Evolutionary conservation across 2,113 vertebrate species (phyloP).

Genomic region (Osmerus eperlanus): DNA sequence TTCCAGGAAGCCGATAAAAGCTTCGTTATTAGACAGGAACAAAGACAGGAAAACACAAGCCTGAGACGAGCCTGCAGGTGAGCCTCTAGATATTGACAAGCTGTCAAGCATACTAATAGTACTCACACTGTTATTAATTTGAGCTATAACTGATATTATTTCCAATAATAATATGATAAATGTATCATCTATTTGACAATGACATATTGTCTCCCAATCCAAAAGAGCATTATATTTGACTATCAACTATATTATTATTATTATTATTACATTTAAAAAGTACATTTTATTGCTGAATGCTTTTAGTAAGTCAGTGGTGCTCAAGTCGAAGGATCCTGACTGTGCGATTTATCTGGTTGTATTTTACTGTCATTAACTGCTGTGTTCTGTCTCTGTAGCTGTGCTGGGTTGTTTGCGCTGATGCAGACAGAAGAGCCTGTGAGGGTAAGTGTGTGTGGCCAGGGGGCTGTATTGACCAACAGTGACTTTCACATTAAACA

Average conservation of each 20-base stretch:
- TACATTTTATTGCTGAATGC: not conserved
- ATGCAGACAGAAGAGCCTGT: constrained; percentile 38
- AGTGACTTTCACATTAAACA: constrained; percentile 44
- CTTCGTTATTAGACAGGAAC: constrained; percentile 8
- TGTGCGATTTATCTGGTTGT: constrained; percentile 6
- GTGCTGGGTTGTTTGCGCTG: constrained; percentile 35
- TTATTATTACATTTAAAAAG: not conserved
- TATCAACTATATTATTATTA: not conserved
- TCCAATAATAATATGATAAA: not conserved
- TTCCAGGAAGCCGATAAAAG: constrained; percentile 39
- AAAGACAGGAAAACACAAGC: constrained; percentile 17
- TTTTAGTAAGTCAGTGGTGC: constrained; percentile 12
- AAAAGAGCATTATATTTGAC: not conserved
- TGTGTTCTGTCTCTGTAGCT: constrained; percentile 14
- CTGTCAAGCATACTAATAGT: no score
- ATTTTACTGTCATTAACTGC: constrained; percentile 29
- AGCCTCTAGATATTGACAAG: not conserved
- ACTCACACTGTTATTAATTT: no score
- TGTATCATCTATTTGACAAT: not conserved
- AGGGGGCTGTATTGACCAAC: constrained; percentile 39
- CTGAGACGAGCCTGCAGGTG: not conserved
- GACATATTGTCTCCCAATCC: no score
- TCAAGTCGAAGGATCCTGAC: constrained; percentile 1
- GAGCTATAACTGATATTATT: not conserved
- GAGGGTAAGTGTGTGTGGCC: constrained; percentile 13